Base-by-base conservation (phyloP, 2,113 vertebrate species). In the Ia io region DNA sequence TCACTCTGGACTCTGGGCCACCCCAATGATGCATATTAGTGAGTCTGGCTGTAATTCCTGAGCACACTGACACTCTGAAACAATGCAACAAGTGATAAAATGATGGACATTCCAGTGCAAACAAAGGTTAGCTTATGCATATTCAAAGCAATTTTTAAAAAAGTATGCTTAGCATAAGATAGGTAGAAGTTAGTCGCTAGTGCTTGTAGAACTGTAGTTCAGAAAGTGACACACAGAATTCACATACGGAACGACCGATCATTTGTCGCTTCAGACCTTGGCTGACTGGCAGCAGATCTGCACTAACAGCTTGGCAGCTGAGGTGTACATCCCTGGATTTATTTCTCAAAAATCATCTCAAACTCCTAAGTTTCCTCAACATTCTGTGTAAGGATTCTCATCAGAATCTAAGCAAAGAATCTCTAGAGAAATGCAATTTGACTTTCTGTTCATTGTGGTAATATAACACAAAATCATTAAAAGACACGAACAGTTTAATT, bases 181-280 rank as follows among this genome's bases (percentile, higher is more conserved):
- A 63, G 7, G 32, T 82, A 17, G 32, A 65, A 85, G 37, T 40
- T 51, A 95, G 53, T 22, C 25, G 25, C 35, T 30, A 56, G 44
- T 78, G 53, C n/a, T 67, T 63, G 9, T 25, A 61, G 59, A 61
- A 61, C 23, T 61, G 61, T 20, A 47, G 67, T 70, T 90, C 30
- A 96, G 65, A 92, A 61, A 67, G 30, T 18, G 78, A 95, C 93
- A 78, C 47, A 80, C 30, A 84, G 32, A 84, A 69, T 76, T 90
- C 25, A 40, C 74, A 76, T 25, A 59, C 16, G 1, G 53, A 65
- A 14, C 53, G 42, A 23, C 3, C 47, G 65, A 6, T 44, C 79
- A 30, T 37, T 35, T 82, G n/a, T 77, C 42, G 83, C 18, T 86
- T 69, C 40, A 63, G 40, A 20, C 11, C 63, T 32, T 69, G 80